These are phyloP conservation scores for Rhinoptilus africanus DNA, from an alignment of 2,113 vertebrate genomes.

Conservation along the genomic window DNA sequence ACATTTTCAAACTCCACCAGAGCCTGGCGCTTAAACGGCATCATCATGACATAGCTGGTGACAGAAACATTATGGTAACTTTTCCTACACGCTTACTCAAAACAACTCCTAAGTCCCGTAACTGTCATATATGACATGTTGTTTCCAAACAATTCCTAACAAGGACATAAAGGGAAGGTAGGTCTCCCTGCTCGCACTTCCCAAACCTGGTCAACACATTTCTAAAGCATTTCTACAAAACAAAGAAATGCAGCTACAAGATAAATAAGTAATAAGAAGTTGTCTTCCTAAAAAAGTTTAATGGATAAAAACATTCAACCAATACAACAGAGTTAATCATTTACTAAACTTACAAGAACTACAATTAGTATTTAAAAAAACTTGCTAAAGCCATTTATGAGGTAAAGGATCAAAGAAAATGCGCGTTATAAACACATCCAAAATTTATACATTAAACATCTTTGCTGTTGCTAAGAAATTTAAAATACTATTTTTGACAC, in stretches of 20 bases:
- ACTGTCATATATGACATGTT: accelerated
- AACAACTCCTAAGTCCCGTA: background rate
- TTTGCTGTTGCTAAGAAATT: background rate
- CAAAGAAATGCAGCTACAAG: background rate
- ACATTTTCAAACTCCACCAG: conserved; percentile 91
- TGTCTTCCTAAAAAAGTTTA: background rate
- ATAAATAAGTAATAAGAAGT: background rate
- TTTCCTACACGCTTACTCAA: background rate
- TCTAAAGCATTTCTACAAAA: background rate
- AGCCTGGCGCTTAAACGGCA: conserved; percentile 94
- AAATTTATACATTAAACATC: background rate
- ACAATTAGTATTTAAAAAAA: background rate
- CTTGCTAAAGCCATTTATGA: background rate
- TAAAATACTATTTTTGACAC: background rate
- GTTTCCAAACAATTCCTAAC: background rate
- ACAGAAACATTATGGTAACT: background rate
- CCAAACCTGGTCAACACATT: background rate
- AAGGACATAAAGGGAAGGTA: background rate
- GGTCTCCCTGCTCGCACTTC: background rate
- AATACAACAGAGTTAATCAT: background rate
- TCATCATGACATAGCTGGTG: conserved; percentile 94
- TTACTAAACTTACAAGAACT: background rate
- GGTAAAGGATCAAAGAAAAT: background rate
- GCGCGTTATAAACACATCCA: background rate
- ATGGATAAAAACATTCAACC: background rate